Base-by-base conservation (phyloP, 1,140 invertebrate genomes). In the Octopus bimaculoides region DNA sequence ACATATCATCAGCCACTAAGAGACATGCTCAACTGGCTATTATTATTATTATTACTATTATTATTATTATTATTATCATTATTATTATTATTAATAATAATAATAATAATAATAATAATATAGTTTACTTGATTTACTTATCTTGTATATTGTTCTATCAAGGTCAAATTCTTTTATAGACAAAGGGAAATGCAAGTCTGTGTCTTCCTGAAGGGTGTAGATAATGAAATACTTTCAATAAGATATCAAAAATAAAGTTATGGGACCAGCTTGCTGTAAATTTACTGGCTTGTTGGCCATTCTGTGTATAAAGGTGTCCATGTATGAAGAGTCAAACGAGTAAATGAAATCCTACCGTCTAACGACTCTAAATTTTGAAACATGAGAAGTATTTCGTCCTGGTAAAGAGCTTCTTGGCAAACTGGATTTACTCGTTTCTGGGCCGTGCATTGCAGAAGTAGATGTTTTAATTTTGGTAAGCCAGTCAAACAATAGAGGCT, bases 371-470 rank as follows among this genome's bases (percentile, higher is more conserved):
- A 78, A 55, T 84, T 83, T 26, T 84, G 85, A 71, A 88, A 82
- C 80, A 88, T 82, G 54, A 77, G 53, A 8, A 81, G 61, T 41
- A 87, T 81, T 75, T 88, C 83, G 61, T 77, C 76, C 17, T 73
- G 73, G 79, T 88, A 88, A 41, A 73, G 83, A 4, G 66, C 78
- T 73, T 82, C 84, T 81, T 84, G 79, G 80, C 87, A 88, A 5
- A 87, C 77, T 41, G 87, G 87, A 73, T 88, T 88, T 20, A 81
- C 81, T 26, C 87, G 79, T 14, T 80, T 83, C 17, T 79, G 77
- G 0, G 55, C 66, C 1, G 79, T 76, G 75, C 87, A 85, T 77
- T 79, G 76, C 26, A 88, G 78, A 53, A 84, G 66, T 10, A 88
- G 74, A 52, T 82, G 80, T 61, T 80, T 81, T 55, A 88, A 77